Evolutionary conservation across 1,140 invertebrate species (phyloP).

Genomic region (Drosophila micromelanica): DNA sequence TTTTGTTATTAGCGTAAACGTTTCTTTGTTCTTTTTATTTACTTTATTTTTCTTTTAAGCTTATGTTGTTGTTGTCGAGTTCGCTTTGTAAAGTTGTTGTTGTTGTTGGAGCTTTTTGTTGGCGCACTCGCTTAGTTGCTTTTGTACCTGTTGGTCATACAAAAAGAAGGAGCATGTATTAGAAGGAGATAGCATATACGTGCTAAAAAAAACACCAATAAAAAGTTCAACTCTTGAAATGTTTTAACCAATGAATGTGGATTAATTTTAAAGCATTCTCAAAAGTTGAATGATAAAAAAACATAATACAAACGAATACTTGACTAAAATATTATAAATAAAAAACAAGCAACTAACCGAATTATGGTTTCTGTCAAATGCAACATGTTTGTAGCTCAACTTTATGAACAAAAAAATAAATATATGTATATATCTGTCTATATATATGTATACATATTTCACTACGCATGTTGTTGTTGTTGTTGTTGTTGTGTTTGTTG

Average conservation of each 20-base stretch:
- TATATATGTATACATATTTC: slow-evolving; percentile 12
- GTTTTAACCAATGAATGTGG: neutral
- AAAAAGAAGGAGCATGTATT: slow-evolving; percentile 22
- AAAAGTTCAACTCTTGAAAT: slow-evolving; percentile 18
- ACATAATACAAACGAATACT: neutral
- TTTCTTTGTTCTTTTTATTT: slow-evolving; percentile 15
- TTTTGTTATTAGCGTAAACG: slow-evolving; percentile 25
- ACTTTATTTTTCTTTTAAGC: slow-evolving; percentile 7
- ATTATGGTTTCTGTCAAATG: slow-evolving; percentile 37
- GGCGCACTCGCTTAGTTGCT: slow-evolving; percentile 45
- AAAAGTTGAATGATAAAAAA: slow-evolving; percentile 10
- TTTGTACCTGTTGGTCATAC: slow-evolving; percentile 51
- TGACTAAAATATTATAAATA: neutral
- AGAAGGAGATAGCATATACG: slow-evolving; percentile 23
- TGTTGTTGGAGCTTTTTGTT: slow-evolving; percentile 6
- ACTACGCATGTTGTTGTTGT: slow-evolving; percentile 41
- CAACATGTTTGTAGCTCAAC: slow-evolving; percentile 24
- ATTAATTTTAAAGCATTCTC: slow-evolving; percentile 7
- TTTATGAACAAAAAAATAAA: slow-evolving; percentile 38
- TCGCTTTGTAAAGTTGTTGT: slow-evolving; percentile 19
- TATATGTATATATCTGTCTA: slow-evolving; percentile 12
- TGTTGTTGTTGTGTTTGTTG: slow-evolving; percentile 33
- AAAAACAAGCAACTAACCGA: slow-evolving; percentile 50
- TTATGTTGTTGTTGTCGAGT: slow-evolving; percentile 25
- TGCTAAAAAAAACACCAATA: neutral